Evolutionary conservation across 2,113 vertebrate genomes (phyloP).

Genomic region (Mystacornis crossleyi): DNA sequence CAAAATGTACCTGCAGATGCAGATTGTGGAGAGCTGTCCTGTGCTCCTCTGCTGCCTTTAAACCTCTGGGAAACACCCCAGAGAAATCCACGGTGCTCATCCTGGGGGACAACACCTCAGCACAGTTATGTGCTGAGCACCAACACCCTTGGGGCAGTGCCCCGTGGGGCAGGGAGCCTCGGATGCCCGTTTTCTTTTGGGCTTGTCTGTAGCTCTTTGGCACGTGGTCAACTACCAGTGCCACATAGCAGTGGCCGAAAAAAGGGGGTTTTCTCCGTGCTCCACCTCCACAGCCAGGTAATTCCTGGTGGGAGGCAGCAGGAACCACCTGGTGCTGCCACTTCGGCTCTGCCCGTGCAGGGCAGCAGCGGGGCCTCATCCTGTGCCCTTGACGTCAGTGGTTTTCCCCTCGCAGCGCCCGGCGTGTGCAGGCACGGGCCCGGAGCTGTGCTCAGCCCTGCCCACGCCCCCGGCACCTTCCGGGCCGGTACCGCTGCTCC

Average conservation of each 20-base stretch:
- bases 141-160: not conserved
- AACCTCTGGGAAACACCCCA: not conserved
- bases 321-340: not conserved
- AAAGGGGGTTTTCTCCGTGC: not conserved
- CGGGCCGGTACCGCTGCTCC: not conserved
- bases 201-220: not conserved
- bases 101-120: not conserved
- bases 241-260: not conserved
- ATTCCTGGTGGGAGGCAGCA: not conserved
- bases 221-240: fast-evolving
- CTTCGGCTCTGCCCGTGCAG: not conserved
- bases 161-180: not conserved
- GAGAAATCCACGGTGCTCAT: not conserved
- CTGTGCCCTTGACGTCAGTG: not conserved
- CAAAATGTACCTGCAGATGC: not conserved
- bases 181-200: not conserved
- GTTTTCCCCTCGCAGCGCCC: not conserved
- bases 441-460: not conserved
- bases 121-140: not conserved
- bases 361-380: not conserved
- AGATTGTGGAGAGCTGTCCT: not conserved
- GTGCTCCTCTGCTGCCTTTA: not conserved
- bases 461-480: not conserved
- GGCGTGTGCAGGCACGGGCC: not conserved
- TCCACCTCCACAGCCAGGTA: not conserved